Base-by-base conservation (phyloP, 2,888 invertebrate species). In the Poecilobothrus nobilitatus region DNA sequence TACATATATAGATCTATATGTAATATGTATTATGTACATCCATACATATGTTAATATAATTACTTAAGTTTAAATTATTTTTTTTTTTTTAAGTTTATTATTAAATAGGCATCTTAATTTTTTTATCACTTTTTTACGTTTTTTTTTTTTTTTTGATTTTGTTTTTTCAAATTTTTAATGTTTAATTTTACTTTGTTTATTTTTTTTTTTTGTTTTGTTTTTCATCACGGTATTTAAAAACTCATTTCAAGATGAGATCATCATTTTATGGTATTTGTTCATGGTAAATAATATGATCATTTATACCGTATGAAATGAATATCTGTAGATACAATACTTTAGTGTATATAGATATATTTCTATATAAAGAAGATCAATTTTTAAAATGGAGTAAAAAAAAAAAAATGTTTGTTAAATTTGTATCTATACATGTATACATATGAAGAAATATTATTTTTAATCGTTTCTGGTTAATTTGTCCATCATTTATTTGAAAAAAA, bases 211-310 rank as follows among this genome's bases (percentile, higher is more conserved):
- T 12, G 12, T 12, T 15, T 44, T 44, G 6, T 44, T 44, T 53
- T n/a, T 15, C 53, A n/a, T 12, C n/a, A 53, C 53, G 53, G 53
- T 53, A 53, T 53, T 53, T 53, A 53, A 53, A 53, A 53, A 53
- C 53, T 53, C 53, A 53, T 53, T 53, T 27, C 18, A 53, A 53
- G 53, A 53, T 53, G 53, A 53, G 53, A 53, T 53, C 53, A 53
- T 53, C 53, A n/a, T 53, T 37, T 53, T 53, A 53, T 53, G 53
- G n/a, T 53, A 37, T 37, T 15, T 53, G n/a, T 18, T 53, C 18
- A 53, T 53, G 53, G 53, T 53, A 18, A n/a, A 53, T 44, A 15
- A 44, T 53, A 37, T 10, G 12, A 37, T 37, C 8, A 37, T 37
- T 10, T 10, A 27, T 4, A 37, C 37, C 12, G 37, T 12, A 37